Base-by-base conservation (phyloP, 2,888 invertebrate genomes). In the Dusona sp. region DNA sequence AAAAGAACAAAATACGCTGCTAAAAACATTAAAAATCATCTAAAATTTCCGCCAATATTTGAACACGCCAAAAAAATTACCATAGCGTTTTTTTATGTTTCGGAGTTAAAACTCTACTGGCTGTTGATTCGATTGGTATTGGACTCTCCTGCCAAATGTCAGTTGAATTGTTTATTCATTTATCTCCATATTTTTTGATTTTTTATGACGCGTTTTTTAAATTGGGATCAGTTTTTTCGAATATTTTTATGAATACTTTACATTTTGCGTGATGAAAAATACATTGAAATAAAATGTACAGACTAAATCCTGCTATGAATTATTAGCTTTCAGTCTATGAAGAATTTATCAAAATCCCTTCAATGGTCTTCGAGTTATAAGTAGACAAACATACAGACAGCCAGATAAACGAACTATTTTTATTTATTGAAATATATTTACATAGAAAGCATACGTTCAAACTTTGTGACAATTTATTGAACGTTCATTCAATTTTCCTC, bases 401-500 rank as follows among this genome's bases (percentile, higher is more conserved):
- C 25, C 57, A 25, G 57, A 25, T 57, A 11, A 25, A 57, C 13
- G 9, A 19, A 25, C 25, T 25, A 25, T 57, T 57, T 57, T 57
- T 45, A 4, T 42, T 13, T 13, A 42, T 11, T 13, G 57, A 57
- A 25, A 57, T 8, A 22, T 57, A 57, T 57, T 57, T 57, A 57
- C 25, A 57, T n/a, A 57, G 57, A 11, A 57, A 57, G 11, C 57
- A 25, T 57, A 8, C 25, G 25, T 57, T 57, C 25, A 57, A 57
- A 3, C 57, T 22, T 57, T 11, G 57, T 25, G 57, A 57, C 11
- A 19, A 48, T n/a, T 72, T 33, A 29, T 42, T 57, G 70, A 64
- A 19, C 36, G 29, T 70, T 13, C 48, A 61, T 65, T 80, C 51
- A 65, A 65, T 73, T 80, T 38, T 64, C 36, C 25, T 19, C n/a